A percentile compares a stretch with the other conserved stretches of the same genome.
phyloP scores from a whole-genome alignment of 2,113 vertebrate species.

The Forbesichthys papilliferus region DNA sequence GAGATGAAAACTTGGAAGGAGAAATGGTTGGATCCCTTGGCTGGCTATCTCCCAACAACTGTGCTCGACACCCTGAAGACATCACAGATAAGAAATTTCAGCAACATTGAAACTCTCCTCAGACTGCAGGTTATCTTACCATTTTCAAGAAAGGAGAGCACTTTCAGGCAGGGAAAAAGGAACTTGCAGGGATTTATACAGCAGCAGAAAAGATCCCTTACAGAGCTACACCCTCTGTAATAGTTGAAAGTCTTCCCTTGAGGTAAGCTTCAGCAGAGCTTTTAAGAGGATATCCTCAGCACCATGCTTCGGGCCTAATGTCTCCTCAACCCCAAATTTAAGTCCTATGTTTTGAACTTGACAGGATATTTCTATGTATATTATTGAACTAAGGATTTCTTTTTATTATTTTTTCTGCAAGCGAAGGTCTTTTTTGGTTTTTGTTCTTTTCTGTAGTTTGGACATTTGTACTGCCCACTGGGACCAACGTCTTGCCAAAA shows the following conservation, averaged over 20 bases:
- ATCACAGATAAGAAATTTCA: constrained; percentile 71
- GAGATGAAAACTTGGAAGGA: constrained; percentile 77
- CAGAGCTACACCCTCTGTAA: constrained; percentile 75
- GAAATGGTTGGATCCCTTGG: constrained; percentile 72
- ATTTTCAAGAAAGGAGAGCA: constrained; percentile 73
- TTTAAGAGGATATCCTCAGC: constrained; percentile 52
- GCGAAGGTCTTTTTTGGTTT: constrained; percentile 33
- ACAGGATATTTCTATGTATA: constrained; percentile 45
- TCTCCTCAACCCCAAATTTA: constrained; percentile 47
- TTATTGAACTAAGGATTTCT: constrained; percentile 40
- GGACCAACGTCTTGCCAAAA: constrained; percentile 78
- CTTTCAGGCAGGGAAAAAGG: constrained; percentile 71
- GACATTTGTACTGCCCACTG: constrained; percentile 74
- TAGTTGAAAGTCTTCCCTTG: constrained; percentile 47
- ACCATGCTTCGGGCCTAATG: constrained; percentile 55
- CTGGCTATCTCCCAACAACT: constrained; percentile 70
- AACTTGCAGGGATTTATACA: constrained; percentile 71
- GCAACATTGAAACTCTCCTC: constrained; percentile 78
- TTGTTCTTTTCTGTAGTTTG: constrained; percentile 65
- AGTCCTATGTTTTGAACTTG: constrained; percentile 46
- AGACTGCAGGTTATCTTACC: constrained; percentile 76
- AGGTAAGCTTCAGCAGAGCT: constrained; percentile 26
- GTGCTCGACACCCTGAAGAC: constrained; percentile 76
- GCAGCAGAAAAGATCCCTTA: constrained; percentile 59
- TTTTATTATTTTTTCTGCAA: constrained; percentile 53